These are phyloP conservation scores for Subacronicta megacephala DNA, from an alignment of 2,888 invertebrate species.

Conservation along the genomic window DNA sequence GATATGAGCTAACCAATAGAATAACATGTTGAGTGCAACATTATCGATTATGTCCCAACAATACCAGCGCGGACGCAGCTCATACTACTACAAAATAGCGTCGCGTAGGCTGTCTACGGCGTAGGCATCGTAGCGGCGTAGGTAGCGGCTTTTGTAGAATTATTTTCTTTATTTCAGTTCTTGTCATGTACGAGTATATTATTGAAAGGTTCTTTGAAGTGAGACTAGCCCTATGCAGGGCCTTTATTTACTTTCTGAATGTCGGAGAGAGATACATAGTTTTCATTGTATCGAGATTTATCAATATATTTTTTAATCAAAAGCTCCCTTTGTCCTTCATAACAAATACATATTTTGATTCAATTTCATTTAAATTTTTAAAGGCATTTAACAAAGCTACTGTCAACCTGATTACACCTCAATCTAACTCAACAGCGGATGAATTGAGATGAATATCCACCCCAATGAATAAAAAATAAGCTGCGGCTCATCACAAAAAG, in stretches of 20 bases:
- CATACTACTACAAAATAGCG: slow-evolving; percentile 5
- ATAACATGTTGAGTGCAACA: slow-evolving; percentile 1
- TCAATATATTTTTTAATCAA: neutral
- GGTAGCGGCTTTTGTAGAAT: neutral
- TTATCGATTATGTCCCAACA: slow-evolving; percentile 10
- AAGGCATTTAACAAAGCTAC: slow-evolving; percentile 60
- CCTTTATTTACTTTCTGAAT: too few species aligned
- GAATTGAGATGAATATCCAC: slow-evolving; percentile 80
- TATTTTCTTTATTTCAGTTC: neutral
- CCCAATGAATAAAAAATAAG: slow-evolving; percentile 89
- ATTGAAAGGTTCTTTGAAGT: too few species aligned
- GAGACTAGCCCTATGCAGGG: too few species aligned
- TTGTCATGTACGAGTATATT: too few species aligned
- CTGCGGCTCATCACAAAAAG: slow-evolving; percentile 83
- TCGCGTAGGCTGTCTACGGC: slow-evolving; percentile 51
- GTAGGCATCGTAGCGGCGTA: slow-evolving; percentile 50
- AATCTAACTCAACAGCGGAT: slow-evolving; percentile 74
- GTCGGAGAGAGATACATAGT: too few species aligned
- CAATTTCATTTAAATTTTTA: slow-evolving; percentile 34
- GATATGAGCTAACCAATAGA: slow-evolving; percentile 1
- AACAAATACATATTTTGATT: slow-evolving; percentile 45
- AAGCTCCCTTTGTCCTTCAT: slow-evolving; percentile 2
- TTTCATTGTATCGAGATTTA: too few species aligned
- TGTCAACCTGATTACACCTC: slow-evolving; percentile 81
- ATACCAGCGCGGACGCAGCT: neutral